Conservation (phyloP, 2,888 invertebrate species). For the Dromius quadrimaculatus region DNA sequence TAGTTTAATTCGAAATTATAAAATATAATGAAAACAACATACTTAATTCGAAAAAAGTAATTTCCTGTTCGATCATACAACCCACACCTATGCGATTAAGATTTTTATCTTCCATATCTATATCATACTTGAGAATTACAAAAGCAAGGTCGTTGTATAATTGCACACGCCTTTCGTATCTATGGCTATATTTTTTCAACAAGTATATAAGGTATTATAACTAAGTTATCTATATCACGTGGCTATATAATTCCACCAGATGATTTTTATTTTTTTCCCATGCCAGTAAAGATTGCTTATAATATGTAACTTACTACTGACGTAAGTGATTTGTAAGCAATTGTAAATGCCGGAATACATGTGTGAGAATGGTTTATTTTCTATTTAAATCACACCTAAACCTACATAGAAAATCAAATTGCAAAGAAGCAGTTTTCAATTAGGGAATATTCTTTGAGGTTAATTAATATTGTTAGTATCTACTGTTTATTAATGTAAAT, state of each 20-base stretch:
- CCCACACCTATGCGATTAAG: conserved; percentile 4
- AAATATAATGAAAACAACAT: too few species aligned
- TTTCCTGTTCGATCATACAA: conserved; percentile 1
- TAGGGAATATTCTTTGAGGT: too few species aligned
- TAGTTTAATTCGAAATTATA: too few species aligned
- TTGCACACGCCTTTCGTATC: conserved; percentile 2
- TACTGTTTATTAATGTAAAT: too few species aligned
- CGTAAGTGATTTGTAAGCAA: conserved; percentile 1
- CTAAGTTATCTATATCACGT: conserved; percentile 3
- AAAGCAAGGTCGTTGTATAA: conserved; percentile 11
- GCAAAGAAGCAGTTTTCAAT: too few species aligned
- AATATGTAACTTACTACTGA: background rate
- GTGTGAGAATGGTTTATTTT: conserved; percentile 3
- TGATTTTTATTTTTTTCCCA: conserved; percentile 3
- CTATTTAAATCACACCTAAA: background rate
- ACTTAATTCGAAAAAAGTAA: background rate
- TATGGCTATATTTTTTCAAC: background rate
- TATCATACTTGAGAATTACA: conserved; percentile 13
- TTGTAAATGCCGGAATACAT: conserved; percentile 1
- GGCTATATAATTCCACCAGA: background rate
- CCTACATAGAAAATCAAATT: too few species aligned
- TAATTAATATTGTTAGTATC: too few species aligned
- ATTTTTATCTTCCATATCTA: background rate
- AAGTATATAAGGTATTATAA: background rate
- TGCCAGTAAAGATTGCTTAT: background rate